A percentile compares a stretch with the other conserved stretches of the same genome.
Conservation (phyloP, 1,140 invertebrate species). For the Subanguina moxae region DNA sequence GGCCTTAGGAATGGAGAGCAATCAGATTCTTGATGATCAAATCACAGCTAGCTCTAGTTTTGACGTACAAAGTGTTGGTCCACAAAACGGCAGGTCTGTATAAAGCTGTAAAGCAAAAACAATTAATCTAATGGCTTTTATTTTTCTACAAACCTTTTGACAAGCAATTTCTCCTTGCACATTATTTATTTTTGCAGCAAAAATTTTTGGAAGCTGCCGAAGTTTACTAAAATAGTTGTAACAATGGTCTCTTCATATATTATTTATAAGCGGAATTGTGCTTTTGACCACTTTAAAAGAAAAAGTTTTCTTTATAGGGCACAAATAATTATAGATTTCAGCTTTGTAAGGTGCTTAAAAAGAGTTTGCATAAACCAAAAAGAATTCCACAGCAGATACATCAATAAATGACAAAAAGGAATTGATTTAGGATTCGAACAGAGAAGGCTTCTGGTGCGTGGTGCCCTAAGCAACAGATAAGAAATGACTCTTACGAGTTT, state of each 20-base stretch:
- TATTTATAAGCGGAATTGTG: constrained; percentile 1
- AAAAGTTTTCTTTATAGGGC: neutral
- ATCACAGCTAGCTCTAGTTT: constrained; percentile 60
- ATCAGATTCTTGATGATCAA: constrained; percentile 56
- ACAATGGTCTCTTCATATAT: neutral
- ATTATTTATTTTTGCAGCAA: neutral
- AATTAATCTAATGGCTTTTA: too few species aligned
- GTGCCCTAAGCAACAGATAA: constrained; percentile 82
- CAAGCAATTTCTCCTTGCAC: neutral
- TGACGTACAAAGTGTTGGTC: constrained; percentile 59
- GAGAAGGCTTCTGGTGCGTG: constrained; percentile 85
- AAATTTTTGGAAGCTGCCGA: neutral
- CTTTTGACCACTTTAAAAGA: neutral
- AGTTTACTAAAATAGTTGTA: neutral
- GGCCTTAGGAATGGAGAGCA: constrained; percentile 60
- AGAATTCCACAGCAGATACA: neutral
- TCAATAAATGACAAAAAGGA: neutral
- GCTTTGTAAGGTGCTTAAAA: neutral
- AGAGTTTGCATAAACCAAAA: neutral
- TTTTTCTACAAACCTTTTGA: too few species aligned
- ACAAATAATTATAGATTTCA: constrained; percentile 4
- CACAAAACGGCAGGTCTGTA: constrained; percentile 60
- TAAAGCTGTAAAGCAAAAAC: neutral
- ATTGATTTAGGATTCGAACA: constrained; percentile 71
- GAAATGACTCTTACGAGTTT: constrained; percentile 73